Evolutionary conservation across 2,888 invertebrate genomes (phyloP), one percentile per base, ranked within the genome.

Genomic region (Tenthredo livida): DNA sequence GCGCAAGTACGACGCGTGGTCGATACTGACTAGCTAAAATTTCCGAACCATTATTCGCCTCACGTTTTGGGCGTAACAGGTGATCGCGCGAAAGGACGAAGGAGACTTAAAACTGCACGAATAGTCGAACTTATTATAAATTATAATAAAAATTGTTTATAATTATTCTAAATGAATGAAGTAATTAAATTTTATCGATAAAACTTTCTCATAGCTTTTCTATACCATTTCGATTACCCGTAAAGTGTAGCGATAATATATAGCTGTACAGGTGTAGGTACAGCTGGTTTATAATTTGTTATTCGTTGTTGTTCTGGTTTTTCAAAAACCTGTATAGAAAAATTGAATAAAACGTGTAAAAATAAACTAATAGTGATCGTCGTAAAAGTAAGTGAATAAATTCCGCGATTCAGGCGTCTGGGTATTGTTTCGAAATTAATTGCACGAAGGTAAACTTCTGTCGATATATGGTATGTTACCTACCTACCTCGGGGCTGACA

Each of bases 41-140:
- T 33, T 33, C 33, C 6, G 67, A 15, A 17, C 17, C n/a, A 33
- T 33, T 54, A 61, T 37, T 25, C 61, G 21, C 37, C 61, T 80
- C 58, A 61, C 58, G 80, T 80, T 80, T 61, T 40, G 61, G 80
- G 61, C 80, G 80, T 80, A 80, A 80, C 80, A 80, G 80, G 80
- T 80, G 80, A 80, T 61, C 58, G 5, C 77, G 50, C 17, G 17
- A 50, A 75, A 70, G 72, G 72, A 73, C 40, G 17, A 73, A 73
- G 40, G 43, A 54, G 33, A 54, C 10, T 25, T 47, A 21, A 25
- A 77, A 54, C 47, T 47, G 47, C 7, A 77, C 15, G 15, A 6
- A 40, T n/a, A n/a, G 3, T 12, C 9, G 10, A 43, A 25, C 3
- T 73, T 43, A 0, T 21, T 4, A 43, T 72, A 33, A 17, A 33